Evolutionary conservation across 2,797 vertebrate species (phyloP), one percentile per base, ranked within the genome.

Genomic region (Mormyrus hasselquistii): DNA sequence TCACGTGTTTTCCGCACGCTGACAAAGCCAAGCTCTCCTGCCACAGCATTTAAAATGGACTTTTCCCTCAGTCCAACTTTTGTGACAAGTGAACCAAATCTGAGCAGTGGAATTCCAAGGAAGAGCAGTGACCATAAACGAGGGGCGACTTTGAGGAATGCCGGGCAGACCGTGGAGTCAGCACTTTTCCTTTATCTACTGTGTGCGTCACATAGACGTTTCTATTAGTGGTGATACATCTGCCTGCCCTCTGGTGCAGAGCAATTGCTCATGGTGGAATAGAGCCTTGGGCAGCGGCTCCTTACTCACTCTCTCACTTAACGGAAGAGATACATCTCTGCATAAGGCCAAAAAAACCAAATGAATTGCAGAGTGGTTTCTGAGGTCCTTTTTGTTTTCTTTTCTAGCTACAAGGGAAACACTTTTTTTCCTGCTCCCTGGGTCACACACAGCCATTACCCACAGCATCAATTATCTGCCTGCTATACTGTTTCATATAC

Each of bases 221-320:
- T 94, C 93, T 93, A 94, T 94, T 94, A 93, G 86, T 89, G 93
- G 92, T 90, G 85, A 89, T 90, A 89, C 91, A 86, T 89, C 89
- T 88, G 85, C 87, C n/a, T 88, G 89, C 92, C 91, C 92, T 14
- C 88, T 69, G 88, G 84, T 88, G 62, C 49, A 88, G 85, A 76
- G 87, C 86, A 55, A 69, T n/a, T 47, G 22, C 50, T 84, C 50
- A n/a, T 82, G 62, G 52, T 65, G 53, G 85, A 83, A 52, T 47
- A n/a, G 2, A n/a, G 19, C 86, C 10, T n/a, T 59, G 86, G 69
- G 47, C 47, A 49, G 29, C 16, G 9, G 34, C n/a, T 57, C 65
- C 85, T 79, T 73, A 49, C 29, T 69, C 41, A 59, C 88, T 90
- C 89, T 90, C 90, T 88, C 79, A 4, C 88, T 59, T 88, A 89